These are phyloP conservation scores for Polypterus bichir DNA, from an alignment of 2,113 vertebrate species.

Conservation along the genomic window DNA sequence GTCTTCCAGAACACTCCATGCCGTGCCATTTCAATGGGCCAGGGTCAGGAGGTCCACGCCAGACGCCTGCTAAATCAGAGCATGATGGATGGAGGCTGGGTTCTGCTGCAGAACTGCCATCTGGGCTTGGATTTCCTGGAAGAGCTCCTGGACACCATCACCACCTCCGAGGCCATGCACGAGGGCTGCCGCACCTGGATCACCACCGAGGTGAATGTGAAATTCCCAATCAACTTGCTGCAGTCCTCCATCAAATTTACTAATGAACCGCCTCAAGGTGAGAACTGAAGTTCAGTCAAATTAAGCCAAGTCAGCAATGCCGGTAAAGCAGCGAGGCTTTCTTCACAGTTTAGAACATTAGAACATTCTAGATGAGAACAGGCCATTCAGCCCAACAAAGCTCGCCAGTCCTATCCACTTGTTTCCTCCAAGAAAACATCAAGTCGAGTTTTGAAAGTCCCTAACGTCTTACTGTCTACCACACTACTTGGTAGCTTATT, in stretches of 20 bases:
- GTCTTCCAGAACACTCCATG: constrained; percentile 18
- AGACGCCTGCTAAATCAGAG: constrained; percentile 45
- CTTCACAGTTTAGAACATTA: neutral
- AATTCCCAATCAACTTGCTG: constrained; percentile 50
- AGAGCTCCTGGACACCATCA: constrained; percentile 45
- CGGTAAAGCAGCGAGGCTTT: too few species aligned
- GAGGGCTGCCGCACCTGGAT: constrained; percentile 52
- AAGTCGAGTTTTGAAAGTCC: too few species aligned
- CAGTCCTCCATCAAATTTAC: constrained; percentile 59
- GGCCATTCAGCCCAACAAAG: too few species aligned
- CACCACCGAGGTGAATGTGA: constrained; percentile 52
- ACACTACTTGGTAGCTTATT: too few species aligned
- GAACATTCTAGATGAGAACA: too few species aligned
- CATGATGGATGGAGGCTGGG: constrained; percentile 55
- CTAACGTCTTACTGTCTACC: too few species aligned
- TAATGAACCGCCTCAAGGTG: constrained; percentile 55
- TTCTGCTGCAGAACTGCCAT: constrained; percentile 59
- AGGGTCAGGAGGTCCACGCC: constrained; percentile 56
- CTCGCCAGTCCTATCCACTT: too few species aligned
- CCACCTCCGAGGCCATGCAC: constrained; percentile 33
- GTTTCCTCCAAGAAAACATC: too few species aligned
- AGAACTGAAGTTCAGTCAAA: too few species aligned
- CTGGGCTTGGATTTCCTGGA: constrained; percentile 58
- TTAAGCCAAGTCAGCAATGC: too few species aligned
- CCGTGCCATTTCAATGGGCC: constrained; percentile 55